phyloP scores from a whole-genome alignment of 2,113 vertebrate genomes.

The Diglossa brunneiventris region DNA sequence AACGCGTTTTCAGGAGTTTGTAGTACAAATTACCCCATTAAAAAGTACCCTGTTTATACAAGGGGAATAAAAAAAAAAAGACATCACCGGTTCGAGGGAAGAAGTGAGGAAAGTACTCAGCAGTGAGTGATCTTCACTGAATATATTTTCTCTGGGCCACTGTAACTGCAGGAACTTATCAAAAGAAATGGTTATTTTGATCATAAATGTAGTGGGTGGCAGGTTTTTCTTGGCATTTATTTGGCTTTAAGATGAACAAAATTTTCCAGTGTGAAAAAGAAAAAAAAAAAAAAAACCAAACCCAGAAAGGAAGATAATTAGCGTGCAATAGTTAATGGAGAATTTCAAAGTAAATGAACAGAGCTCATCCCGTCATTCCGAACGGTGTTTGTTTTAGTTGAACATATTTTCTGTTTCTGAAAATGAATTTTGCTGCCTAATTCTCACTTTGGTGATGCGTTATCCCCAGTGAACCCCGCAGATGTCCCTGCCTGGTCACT shows the following conservation, averaged over 20 bases:
- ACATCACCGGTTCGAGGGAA: neutral
- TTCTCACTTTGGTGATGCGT: neutral
- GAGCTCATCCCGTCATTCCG: neutral
- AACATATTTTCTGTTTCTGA: neutral
- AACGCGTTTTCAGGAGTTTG: slow-evolving; percentile 18
- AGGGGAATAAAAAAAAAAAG: fast-evolving
- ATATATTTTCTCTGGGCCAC: slow-evolving; percentile 50
- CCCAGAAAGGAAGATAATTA: slow-evolving; percentile 6
- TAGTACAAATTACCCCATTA: slow-evolving; percentile 52
- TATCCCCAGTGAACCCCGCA: neutral
- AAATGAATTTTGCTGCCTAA: neutral
- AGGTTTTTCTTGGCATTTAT: slow-evolving; percentile 46
- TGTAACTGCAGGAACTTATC: slow-evolving; percentile 44
- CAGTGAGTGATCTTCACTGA: slow-evolving; percentile 36
- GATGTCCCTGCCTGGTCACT: neutral
- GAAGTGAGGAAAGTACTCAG: slow-evolving; percentile 1
- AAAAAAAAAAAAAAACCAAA: neutral
- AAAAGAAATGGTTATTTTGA: slow-evolving; percentile 50
- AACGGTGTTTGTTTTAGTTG: neutral
- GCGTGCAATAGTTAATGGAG: neutral
- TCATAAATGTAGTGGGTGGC: slow-evolving; percentile 25
- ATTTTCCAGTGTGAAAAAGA: neutral
- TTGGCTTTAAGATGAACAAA: slow-evolving; percentile 2
- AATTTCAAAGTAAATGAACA: slow-evolving; percentile 3
- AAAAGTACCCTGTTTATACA: slow-evolving; percentile 22